phyloP scores from a whole-genome alignment of 2,113 vertebrate genomes.

The Ctenomys sociabilis region DNA sequence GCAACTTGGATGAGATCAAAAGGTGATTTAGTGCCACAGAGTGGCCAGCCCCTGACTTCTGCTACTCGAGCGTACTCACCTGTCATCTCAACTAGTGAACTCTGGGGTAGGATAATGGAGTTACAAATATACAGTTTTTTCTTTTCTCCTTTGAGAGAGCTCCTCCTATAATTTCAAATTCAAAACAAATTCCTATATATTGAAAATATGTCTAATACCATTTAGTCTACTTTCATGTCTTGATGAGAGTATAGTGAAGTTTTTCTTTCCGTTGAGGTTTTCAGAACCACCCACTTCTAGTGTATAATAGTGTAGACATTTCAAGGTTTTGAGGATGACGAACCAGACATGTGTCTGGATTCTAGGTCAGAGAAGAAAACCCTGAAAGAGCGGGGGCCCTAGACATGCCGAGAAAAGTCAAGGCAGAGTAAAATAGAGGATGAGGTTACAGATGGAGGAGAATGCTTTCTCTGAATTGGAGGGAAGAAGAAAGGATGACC shows the following conservation, averaged over 20 bases:
- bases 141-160: background rate
- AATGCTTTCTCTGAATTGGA: background rate
- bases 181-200: background rate
- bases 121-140: background rate
- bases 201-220: constrained; percentile 19
- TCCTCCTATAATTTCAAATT: background rate
- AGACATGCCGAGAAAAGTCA: background rate
- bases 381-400: background rate
- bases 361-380: constrained; percentile 40
- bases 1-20: background rate
- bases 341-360: background rate
- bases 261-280: background rate
- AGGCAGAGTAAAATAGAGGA: background rate
- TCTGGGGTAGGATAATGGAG: background rate
- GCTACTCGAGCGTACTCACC: background rate
- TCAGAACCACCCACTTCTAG: background rate
- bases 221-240: background rate
- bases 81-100: background rate
- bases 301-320: background rate
- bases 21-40: background rate
- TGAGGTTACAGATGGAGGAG: background rate
- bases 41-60: background rate
- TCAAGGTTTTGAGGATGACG: background rate
- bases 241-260: background rate
- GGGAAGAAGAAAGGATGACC: background rate